Evolutionary conservation across 2,888 invertebrate genomes (phyloP).

Genomic region (Rhodophaea formosa): DNA sequence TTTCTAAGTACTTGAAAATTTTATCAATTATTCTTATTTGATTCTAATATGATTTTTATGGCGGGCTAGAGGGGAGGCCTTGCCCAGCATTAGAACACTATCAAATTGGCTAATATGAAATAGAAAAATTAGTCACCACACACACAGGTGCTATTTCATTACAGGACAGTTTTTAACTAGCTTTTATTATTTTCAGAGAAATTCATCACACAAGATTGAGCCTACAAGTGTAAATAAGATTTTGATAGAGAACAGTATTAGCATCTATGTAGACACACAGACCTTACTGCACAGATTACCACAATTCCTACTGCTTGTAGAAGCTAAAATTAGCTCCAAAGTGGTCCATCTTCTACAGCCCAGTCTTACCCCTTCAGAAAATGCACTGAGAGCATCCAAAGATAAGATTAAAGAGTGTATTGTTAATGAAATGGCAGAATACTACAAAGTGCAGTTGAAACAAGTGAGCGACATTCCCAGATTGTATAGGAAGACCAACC

Average conservation of each 20-base stretch:
- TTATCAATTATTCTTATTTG: too few relatives aligned
- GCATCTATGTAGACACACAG: slow-evolving; percentile 59
- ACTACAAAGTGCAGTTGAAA: slow-evolving; percentile 83
- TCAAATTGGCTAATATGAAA: too few relatives aligned
- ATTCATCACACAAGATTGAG: slow-evolving; percentile 49
- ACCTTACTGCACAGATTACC: slow-evolving; percentile 54
- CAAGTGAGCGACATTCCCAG: slow-evolving; percentile 96
- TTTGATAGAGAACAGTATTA: slow-evolving; percentile 64
- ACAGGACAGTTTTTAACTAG: too few relatives aligned
- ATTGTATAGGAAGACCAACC: slow-evolving; percentile 94
- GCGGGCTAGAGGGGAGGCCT: too few relatives aligned
- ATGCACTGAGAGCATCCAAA: slow-evolving; percentile 46
- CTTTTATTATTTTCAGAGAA: slow-evolving; percentile 48
- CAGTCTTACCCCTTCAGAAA: slow-evolving; percentile 56
- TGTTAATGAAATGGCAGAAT: slow-evolving; percentile 62
- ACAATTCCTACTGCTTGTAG: slow-evolving; percentile 48
- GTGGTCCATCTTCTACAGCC: slow-evolving; percentile 49
- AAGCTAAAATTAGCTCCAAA: slow-evolving; percentile 47
- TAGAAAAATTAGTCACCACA: too few relatives aligned
- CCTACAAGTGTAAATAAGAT: slow-evolving; percentile 54
- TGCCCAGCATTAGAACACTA: too few relatives aligned
- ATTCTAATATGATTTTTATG: too few relatives aligned
- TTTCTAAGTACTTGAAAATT: too few relatives aligned
- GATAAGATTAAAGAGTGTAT: slow-evolving; percentile 61
- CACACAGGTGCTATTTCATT: too few relatives aligned